phyloP scores from a whole-genome alignment of 2,113 vertebrate genomes.

The Sus scrofa region DNA sequence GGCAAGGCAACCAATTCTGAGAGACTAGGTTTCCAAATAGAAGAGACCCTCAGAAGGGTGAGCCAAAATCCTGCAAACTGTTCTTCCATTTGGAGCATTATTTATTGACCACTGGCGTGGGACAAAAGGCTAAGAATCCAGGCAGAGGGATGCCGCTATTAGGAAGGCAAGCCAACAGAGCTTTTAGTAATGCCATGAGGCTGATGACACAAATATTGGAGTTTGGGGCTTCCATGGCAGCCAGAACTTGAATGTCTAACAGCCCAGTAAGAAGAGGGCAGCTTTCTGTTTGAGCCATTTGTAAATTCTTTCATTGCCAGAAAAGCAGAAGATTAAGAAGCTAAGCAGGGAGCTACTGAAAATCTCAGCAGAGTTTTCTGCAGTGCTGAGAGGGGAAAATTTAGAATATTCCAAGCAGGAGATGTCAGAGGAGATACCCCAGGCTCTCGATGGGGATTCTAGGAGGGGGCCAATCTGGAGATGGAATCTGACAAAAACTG shows the following conservation, averaged over 20 bases:
- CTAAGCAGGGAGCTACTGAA: constrained; percentile 7
- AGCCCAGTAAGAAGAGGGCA: not conserved
- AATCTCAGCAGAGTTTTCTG: not conserved
- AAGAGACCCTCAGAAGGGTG: not conserved
- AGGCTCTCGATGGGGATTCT: not conserved
- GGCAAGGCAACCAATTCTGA: not conserved
- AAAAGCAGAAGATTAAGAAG: constrained; percentile 9
- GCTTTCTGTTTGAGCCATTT: not conserved
- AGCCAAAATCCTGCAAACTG: not conserved
- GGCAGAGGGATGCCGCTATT: not conserved
- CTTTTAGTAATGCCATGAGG: constrained; percentile 15
- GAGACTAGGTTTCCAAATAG: not conserved
- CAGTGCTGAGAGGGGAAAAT: not conserved
- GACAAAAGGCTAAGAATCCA: not conserved
- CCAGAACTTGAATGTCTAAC: not conserved
- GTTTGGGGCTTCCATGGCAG: not conserved
- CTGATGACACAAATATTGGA: not conserved
- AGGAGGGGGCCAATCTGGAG: not conserved
- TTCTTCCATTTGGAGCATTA: not conserved
- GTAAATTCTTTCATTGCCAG: not conserved
- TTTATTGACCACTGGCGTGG: not conserved
- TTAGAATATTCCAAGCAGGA: not conserved
- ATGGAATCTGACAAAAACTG: not conserved
- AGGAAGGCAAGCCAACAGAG: not conserved
- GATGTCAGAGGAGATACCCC: not conserved